Conservation (phyloP, 2,797 vertebrate species). For the Premnoplex brunnescens region DNA sequence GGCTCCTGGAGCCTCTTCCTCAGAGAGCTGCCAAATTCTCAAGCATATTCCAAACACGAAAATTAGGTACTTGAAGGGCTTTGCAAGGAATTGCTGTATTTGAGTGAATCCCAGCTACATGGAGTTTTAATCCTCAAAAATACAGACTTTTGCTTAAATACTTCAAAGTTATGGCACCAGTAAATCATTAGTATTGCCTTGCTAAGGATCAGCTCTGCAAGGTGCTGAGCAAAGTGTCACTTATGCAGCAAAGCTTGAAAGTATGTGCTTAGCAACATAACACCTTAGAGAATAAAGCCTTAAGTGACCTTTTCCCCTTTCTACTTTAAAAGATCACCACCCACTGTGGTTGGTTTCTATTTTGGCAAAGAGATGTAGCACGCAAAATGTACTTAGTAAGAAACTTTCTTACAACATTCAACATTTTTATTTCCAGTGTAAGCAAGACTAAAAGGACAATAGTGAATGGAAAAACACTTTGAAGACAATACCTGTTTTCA, state of each 20-base stretch:
- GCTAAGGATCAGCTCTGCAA: background rate
- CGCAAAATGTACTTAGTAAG: background rate
- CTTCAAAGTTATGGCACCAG: background rate
- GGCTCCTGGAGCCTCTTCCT: background rate
- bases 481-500: background rate
- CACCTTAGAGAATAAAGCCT: background rate
- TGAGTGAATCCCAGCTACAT: background rate
- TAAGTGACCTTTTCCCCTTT: constrained; percentile 14
- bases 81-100: background rate
- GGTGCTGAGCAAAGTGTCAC: background rate
- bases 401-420: background rate
- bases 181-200: background rate
- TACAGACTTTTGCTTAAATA: background rate
- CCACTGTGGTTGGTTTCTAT: background rate
- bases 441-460: background rate
- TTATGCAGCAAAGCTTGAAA: background rate
- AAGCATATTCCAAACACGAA: background rate
- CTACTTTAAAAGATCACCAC: background rate
- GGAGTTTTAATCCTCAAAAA: background rate
- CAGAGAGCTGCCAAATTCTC: background rate
- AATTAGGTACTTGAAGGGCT: background rate
- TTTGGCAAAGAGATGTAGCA: background rate
- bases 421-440: background rate
- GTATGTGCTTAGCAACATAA: background rate
- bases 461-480: background rate